Evolutionary conservation across 2,113 vertebrate genomes (phyloP), one percentile per base, ranked within the genome.

Genomic region (Pungitius pungitius): DNA sequence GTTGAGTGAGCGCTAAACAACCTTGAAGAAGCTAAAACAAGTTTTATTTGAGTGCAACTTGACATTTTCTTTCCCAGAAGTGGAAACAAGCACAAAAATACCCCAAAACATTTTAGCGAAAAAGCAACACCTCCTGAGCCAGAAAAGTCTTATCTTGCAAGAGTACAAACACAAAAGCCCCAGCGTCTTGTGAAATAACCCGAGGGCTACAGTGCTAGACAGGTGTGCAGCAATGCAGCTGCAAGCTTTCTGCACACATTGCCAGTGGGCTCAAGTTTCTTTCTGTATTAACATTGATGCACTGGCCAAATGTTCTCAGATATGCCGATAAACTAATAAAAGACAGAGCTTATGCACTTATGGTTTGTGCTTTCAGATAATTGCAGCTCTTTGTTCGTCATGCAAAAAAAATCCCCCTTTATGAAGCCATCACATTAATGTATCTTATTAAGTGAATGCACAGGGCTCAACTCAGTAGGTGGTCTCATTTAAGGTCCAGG

Each of bases 141-240:
- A 62, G 33, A 79, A 64, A 75, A 52, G 6, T 42, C 43, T 82
- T 63, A 77, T 72, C 24, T 43, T 11, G 40, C 76, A 60, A 56
- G 43, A 82, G 70, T 45, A 74, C 26, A 72, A 86, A 80, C 69
- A 78, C 83, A 85, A 74, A 51, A 70, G 69, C 68, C 49, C 17
- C 54, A 26, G 42, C 10, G 14, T 65, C 47, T 13, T 52, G 73
- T 76, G 70, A 77, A 81, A 75, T 45, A 73, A 81, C 90, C 87
- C 30, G 60, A 69, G 80, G 84, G 88, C 87, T 89, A 47, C 62
- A 84, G 71, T 84, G 47, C 64, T 63, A 85, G 85, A 92, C 91
- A 94, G 92, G 92, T 93, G 92, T 91, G 90, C 77, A 77, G 73
- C 39, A 42, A 49, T 27, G 9, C 73, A 77, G 79, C 39, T 55